phyloP scores from a whole-genome alignment of 2,113 vertebrate species.

The Platycercus adscitus region DNA sequence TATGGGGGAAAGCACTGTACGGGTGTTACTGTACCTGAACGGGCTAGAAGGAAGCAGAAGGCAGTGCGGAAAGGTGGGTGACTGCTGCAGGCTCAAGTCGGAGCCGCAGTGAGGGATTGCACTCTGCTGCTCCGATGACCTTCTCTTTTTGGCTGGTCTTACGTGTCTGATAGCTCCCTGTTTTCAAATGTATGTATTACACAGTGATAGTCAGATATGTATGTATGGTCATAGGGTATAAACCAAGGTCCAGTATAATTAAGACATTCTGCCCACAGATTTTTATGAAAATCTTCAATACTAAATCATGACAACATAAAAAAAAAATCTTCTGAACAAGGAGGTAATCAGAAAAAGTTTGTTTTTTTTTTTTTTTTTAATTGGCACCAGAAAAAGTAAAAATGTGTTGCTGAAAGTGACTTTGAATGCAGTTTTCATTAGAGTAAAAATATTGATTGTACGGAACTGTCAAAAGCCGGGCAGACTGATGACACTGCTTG shows the following conservation, averaged over 20 bases:
- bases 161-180: not conserved
- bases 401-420: not conserved
- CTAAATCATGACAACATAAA: not conserved
- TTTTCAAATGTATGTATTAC: not conserved
- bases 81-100: not conserved
- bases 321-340: not conserved
- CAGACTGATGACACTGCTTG: not conserved
- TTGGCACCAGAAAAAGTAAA: not conserved
- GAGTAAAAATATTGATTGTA: not conserved
- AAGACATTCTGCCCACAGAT: not conserved
- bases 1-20: not conserved
- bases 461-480: not conserved
- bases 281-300: not conserved
- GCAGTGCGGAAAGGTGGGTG: not conserved
- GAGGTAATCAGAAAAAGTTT: not conserved
- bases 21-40: not conserved
- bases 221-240: accelerated
- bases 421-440: not conserved
- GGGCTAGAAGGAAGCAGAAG: not conserved
- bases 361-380: not conserved
- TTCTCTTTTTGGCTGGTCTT: not conserved
- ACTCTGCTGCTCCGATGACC: accelerated
- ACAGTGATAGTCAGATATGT: not conserved
- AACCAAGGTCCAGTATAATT: not conserved
- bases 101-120: not conserved